phyloP scores from a whole-genome alignment of 1,140 invertebrate species.

The Caenorhabditis latens region DNA sequence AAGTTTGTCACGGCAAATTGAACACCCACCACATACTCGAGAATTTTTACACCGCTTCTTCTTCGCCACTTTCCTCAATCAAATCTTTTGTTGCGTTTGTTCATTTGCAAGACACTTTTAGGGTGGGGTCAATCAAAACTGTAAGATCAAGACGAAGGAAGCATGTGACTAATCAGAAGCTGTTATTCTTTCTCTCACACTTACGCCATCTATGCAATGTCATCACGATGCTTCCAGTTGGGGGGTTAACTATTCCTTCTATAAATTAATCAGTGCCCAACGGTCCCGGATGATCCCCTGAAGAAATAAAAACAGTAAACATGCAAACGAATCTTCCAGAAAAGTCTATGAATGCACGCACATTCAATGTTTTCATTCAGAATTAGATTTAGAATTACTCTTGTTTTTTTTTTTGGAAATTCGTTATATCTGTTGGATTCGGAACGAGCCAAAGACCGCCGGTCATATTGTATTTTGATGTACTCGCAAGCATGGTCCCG shows the following conservation, averaged over 20 bases:
- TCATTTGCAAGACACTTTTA: constrained; percentile 8
- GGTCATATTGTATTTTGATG: constrained; percentile 36
- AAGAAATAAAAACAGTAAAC: neutral
- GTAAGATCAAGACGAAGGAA: constrained; percentile 5
- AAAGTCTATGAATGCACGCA: too few relatives aligned
- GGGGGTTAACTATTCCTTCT: neutral
- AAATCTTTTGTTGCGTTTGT: constrained; percentile 31
- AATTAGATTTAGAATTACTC: too few relatives aligned
- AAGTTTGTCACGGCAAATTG: neutral
- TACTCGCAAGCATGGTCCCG: neutral
- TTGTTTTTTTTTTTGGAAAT: neutral
- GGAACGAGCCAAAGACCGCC: neutral
- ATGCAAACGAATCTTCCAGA: too few relatives aligned
- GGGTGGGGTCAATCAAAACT: constrained; percentile 48
- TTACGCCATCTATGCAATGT: neutral
- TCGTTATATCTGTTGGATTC: neutral
- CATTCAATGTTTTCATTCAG: too few relatives aligned
- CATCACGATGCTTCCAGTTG: neutral
- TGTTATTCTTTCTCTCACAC: constrained; percentile 31
- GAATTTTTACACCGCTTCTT: constrained; percentile 33
- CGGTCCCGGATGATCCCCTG: neutral
- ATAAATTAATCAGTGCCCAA: neutral
- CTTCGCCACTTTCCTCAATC: neutral
- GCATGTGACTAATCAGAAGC: constrained; percentile 49
- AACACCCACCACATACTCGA: neutral